Base-by-base conservation (phyloP, 2,113 vertebrate species). In the Pseudolaguvia tuberculata region DNA sequence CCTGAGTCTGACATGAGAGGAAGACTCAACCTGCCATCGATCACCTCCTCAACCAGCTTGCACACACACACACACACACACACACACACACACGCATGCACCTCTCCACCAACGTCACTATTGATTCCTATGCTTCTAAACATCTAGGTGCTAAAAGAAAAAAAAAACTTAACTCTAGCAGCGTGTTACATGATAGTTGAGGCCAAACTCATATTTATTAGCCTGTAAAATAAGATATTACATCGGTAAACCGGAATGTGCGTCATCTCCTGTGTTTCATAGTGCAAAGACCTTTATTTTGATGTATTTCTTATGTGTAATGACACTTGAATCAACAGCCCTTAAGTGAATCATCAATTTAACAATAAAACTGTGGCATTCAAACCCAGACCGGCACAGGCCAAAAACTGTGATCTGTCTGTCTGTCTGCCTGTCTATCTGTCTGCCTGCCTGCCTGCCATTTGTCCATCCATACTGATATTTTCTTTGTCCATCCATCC, bases 1-100 rank as follows among this genome's bases (percentile, higher is more conserved):
- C 76, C 72, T 70, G 87, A 84, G 87, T 84, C 81, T 86, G 86
- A 88, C 85, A 85, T 84, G 83, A 89, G 88, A 90, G 85, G 87
- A 87, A 89, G 90, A 87, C 83, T 87, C 72, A 78, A 71, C 75
- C 72, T 61, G 58, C 86, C 89, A 91, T 91, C 88, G 89, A 91
- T 90, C 89, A 89, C 88, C 87, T 86, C 86, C 88, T 87, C 85
- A 84, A 87, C 85, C 87, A 67, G 83, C 87, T 88, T 86, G 88
- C 88, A 86, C 89, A 89, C 84, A 73, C 88, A 87, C 87, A 87
- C 86, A 87, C 79, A 77, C 89, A 88, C 85, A 88, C 87, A 89
- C 80, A 75, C 79, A 72, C 89, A 88, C 87, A 87, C 87, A 88
- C 86, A 87, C 88, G 72, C 89, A 88, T 85, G 87, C 88, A 88